Conservation (phyloP, 2,888 invertebrate genomes). For the Drosophila phalerata region DNA sequence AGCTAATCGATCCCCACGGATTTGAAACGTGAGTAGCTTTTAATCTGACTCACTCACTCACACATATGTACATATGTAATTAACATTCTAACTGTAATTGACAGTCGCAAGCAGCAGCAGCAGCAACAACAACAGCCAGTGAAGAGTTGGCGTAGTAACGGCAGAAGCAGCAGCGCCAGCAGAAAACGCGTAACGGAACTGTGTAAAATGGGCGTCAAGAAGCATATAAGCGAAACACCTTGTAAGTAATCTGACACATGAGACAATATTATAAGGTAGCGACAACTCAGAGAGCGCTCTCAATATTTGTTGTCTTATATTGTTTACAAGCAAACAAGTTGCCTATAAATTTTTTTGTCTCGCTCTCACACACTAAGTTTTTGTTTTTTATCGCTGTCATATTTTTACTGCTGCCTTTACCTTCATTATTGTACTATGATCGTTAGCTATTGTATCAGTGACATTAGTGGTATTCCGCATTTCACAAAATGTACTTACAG, state of each 20-base stretch:
- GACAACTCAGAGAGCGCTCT: too few relatives aligned
- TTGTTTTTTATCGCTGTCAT: too few relatives aligned
- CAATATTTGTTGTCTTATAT: too few relatives aligned
- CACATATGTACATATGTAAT: slow-evolving; percentile 10
- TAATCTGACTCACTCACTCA: slow-evolving; percentile 5
- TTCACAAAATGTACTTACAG: neutral
- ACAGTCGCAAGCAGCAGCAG: slow-evolving; percentile 72
- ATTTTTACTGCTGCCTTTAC: too few relatives aligned
- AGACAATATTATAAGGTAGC: too few relatives aligned
- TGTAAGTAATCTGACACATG: slow-evolving; percentile 70
- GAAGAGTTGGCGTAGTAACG: slow-evolving; percentile 82
- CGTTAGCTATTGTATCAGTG: too few relatives aligned
- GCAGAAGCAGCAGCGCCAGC: slow-evolving; percentile 69
- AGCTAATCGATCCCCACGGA: slow-evolving; percentile 84
- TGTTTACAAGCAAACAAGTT: too few relatives aligned
- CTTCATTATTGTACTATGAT: too few relatives aligned
- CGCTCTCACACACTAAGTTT: too few relatives aligned
- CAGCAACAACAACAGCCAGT: slow-evolving; percentile 59
- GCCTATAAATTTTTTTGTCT: too few relatives aligned
- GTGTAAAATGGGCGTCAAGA: slow-evolving; percentile 84
- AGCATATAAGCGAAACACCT: slow-evolving; percentile 77
- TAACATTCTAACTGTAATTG: slow-evolving; percentile 48
- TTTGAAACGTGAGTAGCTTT: slow-evolving; percentile 78
- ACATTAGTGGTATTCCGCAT: slow-evolving; percentile 4
- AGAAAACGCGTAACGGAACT: slow-evolving; percentile 67